These are phyloP conservation scores for Neodontobutis hainanensis DNA, from an alignment of 2,113 vertebrate genomes.

Conservation along the genomic window DNA sequence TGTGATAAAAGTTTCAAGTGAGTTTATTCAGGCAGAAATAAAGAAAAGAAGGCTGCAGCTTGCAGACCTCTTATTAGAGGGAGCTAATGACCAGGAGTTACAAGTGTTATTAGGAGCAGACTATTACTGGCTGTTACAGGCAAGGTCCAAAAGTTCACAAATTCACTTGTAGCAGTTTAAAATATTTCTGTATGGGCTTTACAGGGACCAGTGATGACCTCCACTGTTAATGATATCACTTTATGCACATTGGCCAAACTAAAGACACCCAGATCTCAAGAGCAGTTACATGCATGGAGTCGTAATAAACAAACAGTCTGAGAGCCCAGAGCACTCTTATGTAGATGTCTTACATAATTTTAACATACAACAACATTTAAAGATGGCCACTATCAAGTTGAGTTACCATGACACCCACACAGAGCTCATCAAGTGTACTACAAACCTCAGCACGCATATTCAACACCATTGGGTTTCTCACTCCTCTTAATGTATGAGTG, in stretches of 20 bases:
- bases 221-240: neutral
- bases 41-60: slow-evolving; percentile 4
- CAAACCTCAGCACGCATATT: too few species aligned
- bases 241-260: neutral
- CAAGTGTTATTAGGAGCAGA: neutral
- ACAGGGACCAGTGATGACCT: slow-evolving; percentile 2
- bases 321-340: neutral
- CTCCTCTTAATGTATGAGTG: too few species aligned
- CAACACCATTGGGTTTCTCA: too few species aligned
- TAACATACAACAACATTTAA: slow-evolving; percentile 6
- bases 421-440: slow-evolving; percentile 1
- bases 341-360: slow-evolving; percentile 14
- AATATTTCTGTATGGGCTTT: slow-evolving; percentile 19
- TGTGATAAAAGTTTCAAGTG: slow-evolving; percentile 2
- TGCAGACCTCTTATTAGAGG: neutral
- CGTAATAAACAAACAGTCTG: slow-evolving; percentile 6
- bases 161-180: slow-evolving; percentile 11
- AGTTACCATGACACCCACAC: slow-evolving; percentile 32
- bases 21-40: neutral
- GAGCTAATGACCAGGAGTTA: neutral
- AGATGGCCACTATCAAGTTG: slow-evolving; percentile 16
- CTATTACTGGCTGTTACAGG: slow-evolving; percentile 11
- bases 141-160: neutral
- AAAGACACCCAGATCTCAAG: slow-evolving; percentile 10
- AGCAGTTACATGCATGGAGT: slow-evolving; percentile 15